phyloP scores from a whole-genome alignment of 2,797 vertebrate species.

The Chanos chanos region DNA sequence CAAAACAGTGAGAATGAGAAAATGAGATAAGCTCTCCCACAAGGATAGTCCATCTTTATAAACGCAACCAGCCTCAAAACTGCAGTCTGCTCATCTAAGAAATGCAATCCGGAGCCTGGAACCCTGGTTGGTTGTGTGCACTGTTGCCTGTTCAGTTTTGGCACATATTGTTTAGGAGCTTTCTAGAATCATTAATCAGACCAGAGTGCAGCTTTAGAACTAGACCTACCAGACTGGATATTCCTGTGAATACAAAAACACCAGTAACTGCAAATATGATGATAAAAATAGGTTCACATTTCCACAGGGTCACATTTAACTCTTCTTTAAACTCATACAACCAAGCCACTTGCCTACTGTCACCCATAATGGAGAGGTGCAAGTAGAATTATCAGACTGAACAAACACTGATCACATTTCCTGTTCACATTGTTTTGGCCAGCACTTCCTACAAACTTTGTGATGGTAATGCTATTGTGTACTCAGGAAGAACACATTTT shows the following conservation, averaged over 20 bases:
- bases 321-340: no score
- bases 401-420: conserved; percentile 44
- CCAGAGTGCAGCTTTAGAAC: not conserved
- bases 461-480: conserved; percentile 48
- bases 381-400: conserved; percentile 36
- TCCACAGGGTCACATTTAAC: no score
- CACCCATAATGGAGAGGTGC: conserved; percentile 27
- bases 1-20: conserved; percentile 63
- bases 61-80: conserved; percentile 51
- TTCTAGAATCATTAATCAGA: conserved; percentile 30
- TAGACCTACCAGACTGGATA: no score
- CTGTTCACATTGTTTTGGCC: conserved; percentile 49
- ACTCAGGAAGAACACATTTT: conserved; percentile 16
- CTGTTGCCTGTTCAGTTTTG: conserved; percentile 34
- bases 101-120: conserved; percentile 31
- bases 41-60: conserved; percentile 59
- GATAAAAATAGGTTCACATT: no score
- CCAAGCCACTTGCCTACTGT: not conserved
- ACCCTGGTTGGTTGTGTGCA: conserved; percentile 40
- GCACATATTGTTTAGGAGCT: not conserved
- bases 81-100: conserved; percentile 60
- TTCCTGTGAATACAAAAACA: no score
- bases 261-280: no score
- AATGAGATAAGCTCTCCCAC: conserved; percentile 56
- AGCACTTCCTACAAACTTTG: conserved; percentile 41